These are phyloP conservation scores for Yoshiicerus persimilis DNA, from an alignment of 1,140 invertebrate genomes.

Conservation along the genomic window DNA sequence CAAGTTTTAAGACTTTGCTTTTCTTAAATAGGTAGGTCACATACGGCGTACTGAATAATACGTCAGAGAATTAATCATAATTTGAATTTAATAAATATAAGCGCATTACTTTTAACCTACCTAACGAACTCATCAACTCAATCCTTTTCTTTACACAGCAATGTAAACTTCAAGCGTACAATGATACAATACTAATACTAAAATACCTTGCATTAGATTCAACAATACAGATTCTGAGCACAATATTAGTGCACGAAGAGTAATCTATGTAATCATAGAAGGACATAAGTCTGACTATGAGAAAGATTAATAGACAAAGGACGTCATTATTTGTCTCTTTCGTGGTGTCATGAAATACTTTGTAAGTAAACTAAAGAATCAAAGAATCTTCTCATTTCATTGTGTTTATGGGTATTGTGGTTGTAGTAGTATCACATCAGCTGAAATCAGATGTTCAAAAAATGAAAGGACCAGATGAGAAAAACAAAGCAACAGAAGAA, in stretches of 20 bases:
- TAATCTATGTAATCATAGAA: background rate
- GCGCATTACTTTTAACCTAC: background rate
- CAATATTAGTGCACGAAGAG: background rate
- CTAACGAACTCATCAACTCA: background rate
- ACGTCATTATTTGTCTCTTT: background rate
- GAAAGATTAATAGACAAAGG: background rate
- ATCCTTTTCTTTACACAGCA: background rate
- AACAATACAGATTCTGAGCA: background rate
- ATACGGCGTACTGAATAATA: too few relatives aligned
- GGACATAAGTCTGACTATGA: background rate
- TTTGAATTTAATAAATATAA: background rate
- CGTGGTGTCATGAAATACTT: background rate
- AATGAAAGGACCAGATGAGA: background rate
- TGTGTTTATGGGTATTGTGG: background rate
- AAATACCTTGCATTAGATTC: too few relatives aligned
- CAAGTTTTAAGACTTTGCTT: too few relatives aligned
- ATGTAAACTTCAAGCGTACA: too few relatives aligned
- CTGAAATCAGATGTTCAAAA: background rate
- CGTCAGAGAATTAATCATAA: too few relatives aligned
- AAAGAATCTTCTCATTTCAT: background rate
- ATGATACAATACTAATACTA: too few relatives aligned
- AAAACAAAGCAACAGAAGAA: background rate
- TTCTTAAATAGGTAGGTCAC: too few relatives aligned
- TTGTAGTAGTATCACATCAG: background rate
- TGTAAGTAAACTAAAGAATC: background rate